A percentile compares a stretch with the other conserved stretches of the same genome.
Evolutionary conservation across 1,140 invertebrate species (phyloP).

Genomic region (Copidosoma floridanum): DNA sequence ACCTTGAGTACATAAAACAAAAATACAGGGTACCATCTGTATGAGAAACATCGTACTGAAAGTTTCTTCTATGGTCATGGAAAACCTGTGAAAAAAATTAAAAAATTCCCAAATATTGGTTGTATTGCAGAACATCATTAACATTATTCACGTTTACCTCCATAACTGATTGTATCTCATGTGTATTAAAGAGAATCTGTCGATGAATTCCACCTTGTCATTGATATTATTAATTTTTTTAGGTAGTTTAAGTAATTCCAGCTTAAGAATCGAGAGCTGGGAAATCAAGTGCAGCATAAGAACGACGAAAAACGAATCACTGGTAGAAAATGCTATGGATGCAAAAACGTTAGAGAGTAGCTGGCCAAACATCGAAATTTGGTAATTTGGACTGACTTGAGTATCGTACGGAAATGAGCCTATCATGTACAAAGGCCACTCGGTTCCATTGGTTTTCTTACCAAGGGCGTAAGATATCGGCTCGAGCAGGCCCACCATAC

Average conservation of each 20-base stretch:
- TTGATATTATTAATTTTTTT: background rate
- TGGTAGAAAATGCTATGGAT: constrained; percentile 48
- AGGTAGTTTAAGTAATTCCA: constrained; percentile 28
- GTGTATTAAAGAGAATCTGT: background rate
- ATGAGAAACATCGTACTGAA: constrained; percentile 23
- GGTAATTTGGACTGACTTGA: constrained; percentile 50
- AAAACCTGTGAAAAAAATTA: constrained; percentile 8
- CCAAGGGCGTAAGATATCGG: background rate
- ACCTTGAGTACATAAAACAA: constrained; percentile 15
- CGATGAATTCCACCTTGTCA: constrained; percentile 1
- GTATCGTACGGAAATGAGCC: constrained; percentile 52
- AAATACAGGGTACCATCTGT: constrained; percentile 23
- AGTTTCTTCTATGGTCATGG: constrained; percentile 8
- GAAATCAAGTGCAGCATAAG: constrained; percentile 53
- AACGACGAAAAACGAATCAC: constrained; percentile 50
- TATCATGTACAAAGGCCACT: constrained; percentile 10
- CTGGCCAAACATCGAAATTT: constrained; percentile 53
- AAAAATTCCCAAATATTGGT: background rate
- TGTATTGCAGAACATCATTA: no score
- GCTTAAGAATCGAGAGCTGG: constrained; percentile 46
- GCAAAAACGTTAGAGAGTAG: constrained; percentile 42
- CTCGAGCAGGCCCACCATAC: background rate
- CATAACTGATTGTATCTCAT: constrained; percentile 1
- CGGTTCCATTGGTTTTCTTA: background rate
- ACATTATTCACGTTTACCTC: constrained; percentile 14